Conservation (phyloP, 2,113 vertebrate species). For the Pelusios castaneus region DNA sequence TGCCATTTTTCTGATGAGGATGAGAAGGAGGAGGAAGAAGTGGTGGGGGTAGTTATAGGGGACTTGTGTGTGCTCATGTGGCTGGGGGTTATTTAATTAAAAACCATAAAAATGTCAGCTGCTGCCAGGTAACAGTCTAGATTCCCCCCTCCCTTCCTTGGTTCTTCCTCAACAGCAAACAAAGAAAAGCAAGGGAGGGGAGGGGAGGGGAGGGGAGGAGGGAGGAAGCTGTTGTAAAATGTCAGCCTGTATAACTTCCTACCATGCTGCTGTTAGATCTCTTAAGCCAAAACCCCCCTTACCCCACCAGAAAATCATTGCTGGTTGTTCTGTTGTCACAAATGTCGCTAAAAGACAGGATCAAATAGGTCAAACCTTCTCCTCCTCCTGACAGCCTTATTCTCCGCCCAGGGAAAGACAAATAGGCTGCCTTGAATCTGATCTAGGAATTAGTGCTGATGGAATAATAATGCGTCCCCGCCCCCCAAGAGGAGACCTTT, state of each 20-base stretch:
- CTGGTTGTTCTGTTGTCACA: not conserved
- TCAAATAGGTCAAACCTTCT: not conserved
- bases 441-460: not conserved
- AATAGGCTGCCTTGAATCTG: not conserved
- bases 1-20: conserved; percentile 75
- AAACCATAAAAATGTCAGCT: conserved; percentile 81
- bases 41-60: not conserved
- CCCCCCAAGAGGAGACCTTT: not conserved
- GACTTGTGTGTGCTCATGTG: conserved; percentile 60
- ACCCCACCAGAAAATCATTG: not conserved
- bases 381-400: not conserved
- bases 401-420: not conserved
- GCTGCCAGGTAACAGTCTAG: conserved; percentile 72
- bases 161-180: conserved; percentile 45
- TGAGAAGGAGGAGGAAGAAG: conserved; percentile 50
- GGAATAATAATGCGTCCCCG: not conserved
- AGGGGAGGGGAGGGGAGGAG: not conserved
- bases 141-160: conserved; percentile 36
- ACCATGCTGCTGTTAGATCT: not conserved
- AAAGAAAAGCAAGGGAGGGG: not conserved
- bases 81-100: conserved; percentile 81
- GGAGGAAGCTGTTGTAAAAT: not conserved
- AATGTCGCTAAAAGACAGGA: not conserved
- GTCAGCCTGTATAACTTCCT: not conserved
- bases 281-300: not conserved